These are phyloP conservation scores for Melanaphis sacchari DNA, from an alignment of 1,140 invertebrate genomes.

Conservation along the genomic window DNA sequence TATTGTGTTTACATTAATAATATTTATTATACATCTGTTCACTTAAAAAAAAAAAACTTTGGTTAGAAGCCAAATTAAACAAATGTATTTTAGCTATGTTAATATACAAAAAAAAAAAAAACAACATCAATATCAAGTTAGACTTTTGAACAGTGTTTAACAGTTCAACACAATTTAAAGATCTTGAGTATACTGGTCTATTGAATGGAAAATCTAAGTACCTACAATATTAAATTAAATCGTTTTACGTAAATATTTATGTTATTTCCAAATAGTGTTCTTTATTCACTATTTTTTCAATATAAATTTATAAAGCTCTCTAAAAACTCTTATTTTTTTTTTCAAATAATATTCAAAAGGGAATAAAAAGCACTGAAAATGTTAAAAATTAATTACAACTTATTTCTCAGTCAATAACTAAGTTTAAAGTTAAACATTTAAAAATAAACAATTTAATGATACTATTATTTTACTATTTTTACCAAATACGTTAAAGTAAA, in stretches of 20 bases:
- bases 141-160: neutral
- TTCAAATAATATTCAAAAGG: neutral
- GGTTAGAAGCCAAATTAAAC: neutral
- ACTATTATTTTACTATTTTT: neutral
- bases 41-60: constrained; percentile 1
- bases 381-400: neutral
- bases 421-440: neutral
- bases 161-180: constrained; percentile 13
- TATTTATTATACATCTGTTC: neutral
- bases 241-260: neutral
- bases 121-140: neutral
- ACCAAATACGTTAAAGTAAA: neutral
- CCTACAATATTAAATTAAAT: neutral
- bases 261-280: neutral
- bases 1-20: neutral
- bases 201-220: constrained; percentile 29
- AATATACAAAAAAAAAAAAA: constrained; percentile 1
- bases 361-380: neutral
- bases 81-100: neutral
- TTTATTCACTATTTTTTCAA: neutral
- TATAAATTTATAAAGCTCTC: neutral
- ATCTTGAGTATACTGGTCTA: neutral
- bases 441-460: neutral
- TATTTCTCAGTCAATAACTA: neutral
- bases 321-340: neutral